phyloP scores from a whole-genome alignment of 2,888 invertebrate species.

The Griposia aprilina region DNA sequence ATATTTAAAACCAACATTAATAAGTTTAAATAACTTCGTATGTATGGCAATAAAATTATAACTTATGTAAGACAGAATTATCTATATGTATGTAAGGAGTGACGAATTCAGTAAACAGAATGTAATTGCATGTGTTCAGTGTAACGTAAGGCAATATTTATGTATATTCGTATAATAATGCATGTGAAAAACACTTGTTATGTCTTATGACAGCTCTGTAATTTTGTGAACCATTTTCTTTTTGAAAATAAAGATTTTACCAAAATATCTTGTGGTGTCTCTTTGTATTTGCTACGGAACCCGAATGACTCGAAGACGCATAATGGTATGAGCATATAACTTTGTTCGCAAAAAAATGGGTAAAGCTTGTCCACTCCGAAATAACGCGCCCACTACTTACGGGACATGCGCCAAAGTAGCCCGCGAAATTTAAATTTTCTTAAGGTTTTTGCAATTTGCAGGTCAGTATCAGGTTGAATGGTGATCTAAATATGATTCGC shows the following conservation, averaged over 20 bases:
- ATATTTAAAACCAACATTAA: constrained; percentile 18
- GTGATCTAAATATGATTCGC: too few relatives aligned
- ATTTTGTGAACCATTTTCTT: constrained; percentile 82
- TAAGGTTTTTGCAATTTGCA: too few relatives aligned
- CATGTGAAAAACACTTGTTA: constrained; percentile 76
- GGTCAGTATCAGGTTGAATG: too few relatives aligned
- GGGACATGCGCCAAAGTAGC: too few relatives aligned
- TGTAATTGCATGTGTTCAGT: constrained; percentile 57
- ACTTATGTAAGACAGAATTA: constrained; percentile 48
- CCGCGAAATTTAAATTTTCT: too few relatives aligned
- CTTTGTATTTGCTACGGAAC: neutral
- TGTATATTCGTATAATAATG: constrained; percentile 65
- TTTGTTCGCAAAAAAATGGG: neutral
- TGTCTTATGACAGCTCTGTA: constrained; percentile 79
- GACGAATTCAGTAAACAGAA: constrained; percentile 44
- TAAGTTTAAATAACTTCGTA: constrained; percentile 22
- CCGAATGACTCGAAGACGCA: neutral
- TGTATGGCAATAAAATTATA: constrained; percentile 56
- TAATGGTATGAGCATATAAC: neutral
- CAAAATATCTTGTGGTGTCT: constrained; percentile 66
- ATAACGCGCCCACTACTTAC: too few relatives aligned
- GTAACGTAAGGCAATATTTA: constrained; percentile 68
- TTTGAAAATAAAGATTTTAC: constrained; percentile 84
- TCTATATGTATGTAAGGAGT: constrained; percentile 16
- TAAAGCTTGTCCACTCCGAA: too few relatives aligned